phyloP scores from a whole-genome alignment of 2,888 invertebrate genomes.

The Lucinisca nassula region DNA sequence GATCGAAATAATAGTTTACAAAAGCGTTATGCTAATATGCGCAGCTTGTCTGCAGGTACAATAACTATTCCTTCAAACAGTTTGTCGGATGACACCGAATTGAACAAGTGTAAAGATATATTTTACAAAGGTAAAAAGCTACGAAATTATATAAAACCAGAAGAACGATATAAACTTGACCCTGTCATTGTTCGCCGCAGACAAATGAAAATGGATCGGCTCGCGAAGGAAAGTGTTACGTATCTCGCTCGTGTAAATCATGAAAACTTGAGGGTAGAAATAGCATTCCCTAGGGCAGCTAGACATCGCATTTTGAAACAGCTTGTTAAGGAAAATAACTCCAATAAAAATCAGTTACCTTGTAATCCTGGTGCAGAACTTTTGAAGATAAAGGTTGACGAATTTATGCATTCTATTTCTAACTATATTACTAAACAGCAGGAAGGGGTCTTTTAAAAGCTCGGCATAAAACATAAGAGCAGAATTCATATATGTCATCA shows the following conservation, averaged over 20 bases:
- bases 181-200: slow-evolving; percentile 67
- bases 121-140: slow-evolving; percentile 61
- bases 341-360: slow-evolving; percentile 19
- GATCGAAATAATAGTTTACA: too few relatives aligned
- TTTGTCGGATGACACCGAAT: not conserved
- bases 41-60: not conserved
- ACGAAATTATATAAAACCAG: slow-evolving; percentile 69
- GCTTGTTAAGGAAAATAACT: slow-evolving; percentile 67
- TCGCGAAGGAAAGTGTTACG: slow-evolving; percentile 65
- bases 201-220: slow-evolving; percentile 69
- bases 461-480: too few relatives aligned
- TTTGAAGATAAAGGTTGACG: slow-evolving; percentile 58
- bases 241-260: slow-evolving; percentile 66
- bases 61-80: too few relatives aligned
- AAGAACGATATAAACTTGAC: slow-evolving; percentile 73
- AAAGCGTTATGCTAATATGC: not conserved
- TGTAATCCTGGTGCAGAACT: slow-evolving; percentile 26
- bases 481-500: too few relatives aligned
- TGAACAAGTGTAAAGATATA: slow-evolving; percentile 16
- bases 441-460: too few relatives aligned
- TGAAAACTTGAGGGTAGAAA: slow-evolving; percentile 64
- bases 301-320: slow-evolving; percentile 65
- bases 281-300: slow-evolving; percentile 69
- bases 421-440: slow-evolving; percentile 56
- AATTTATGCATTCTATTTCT: slow-evolving; percentile 69